Evolutionary conservation across 2,797 vertebrate genomes (phyloP), one percentile per base, ranked within the genome.

Genomic region (Tangara arthus): DNA sequence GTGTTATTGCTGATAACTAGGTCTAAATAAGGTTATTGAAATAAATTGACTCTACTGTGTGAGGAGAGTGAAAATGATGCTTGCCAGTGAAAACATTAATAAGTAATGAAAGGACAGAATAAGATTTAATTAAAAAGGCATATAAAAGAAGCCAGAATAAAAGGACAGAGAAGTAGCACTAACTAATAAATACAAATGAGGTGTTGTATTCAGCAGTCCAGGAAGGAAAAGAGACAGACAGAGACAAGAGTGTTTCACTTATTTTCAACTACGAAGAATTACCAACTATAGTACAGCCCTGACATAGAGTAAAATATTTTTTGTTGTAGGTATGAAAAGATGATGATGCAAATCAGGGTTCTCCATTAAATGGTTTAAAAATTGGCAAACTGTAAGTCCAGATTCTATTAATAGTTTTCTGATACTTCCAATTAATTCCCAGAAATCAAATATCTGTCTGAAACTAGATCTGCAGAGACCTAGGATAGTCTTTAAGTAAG

Each of bases 31-130:
- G 37, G 63, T 87, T 92, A 76, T 89, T 92, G 87, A 92, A 95
- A 93, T 52, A 76, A 90, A 87, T 82, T 63, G 72, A 63, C 28
- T 81, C 30, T 52, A 35, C 32, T 84, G 63, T 79, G 47, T 79
- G 53, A 87, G 16, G 20, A 64, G 53, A 65, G 30, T 75, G 70
- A 87, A 89, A 92, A 80, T 3, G 11, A 63, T n/a, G 17, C 26
- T 90, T 96, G 41, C 27, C 68, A 73, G 41, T 71, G 60, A 82
- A 85, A 95, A 79, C 27, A 84, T 93, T 75, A 95, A 94, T 82
- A 88, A 81, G 27, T 60, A 92, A 94, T 80, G 75, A 82, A 89
- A 84, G 44, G 39, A 70, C 28, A 71, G 60, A 84, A 77, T 59
- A 66, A 82, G 20, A 66, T 82, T 80, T 84, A 90, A 94, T 87